A percentile compares a stretch with the other conserved stretches of the same genome.
These are phyloP conservation scores for Lepidochitona cinerea DNA, from an alignment of 2,888 invertebrate genomes.

Conservation along the genomic window DNA sequence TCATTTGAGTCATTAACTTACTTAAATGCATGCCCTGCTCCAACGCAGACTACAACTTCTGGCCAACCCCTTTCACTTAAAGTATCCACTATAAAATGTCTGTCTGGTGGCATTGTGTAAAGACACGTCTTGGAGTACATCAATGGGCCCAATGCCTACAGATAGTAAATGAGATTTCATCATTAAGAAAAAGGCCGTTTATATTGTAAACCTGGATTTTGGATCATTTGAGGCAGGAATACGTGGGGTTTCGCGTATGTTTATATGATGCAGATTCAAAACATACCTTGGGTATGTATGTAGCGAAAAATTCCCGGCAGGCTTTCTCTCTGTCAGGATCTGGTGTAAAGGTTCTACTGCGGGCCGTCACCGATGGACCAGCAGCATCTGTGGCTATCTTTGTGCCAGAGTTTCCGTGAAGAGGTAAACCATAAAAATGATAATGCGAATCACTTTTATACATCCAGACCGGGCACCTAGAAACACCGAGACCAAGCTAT, in stretches of 20 bases:
- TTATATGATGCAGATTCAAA: background rate
- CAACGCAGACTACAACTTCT: slow-evolving; percentile 62
- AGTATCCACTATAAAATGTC: slow-evolving; percentile 64
- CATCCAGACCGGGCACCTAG: slow-evolving; percentile 63
- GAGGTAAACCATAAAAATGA: slow-evolving; percentile 61
- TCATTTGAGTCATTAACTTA: too few species aligned
- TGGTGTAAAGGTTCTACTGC: slow-evolving; percentile 58
- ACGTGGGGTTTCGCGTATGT: too few species aligned
- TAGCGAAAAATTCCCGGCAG: slow-evolving; percentile 46
- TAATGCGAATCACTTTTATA: slow-evolving; percentile 43
- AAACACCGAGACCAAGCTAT: background rate
- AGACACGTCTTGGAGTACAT: slow-evolving; percentile 65
- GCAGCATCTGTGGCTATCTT: slow-evolving; percentile 66
- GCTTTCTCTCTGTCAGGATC: slow-evolving; percentile 53
- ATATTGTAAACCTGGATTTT: too few species aligned
- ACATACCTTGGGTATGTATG: slow-evolving; percentile 55
- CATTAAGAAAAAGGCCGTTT: too few species aligned
- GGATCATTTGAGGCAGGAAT: too few species aligned
- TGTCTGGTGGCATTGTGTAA: slow-evolving; percentile 66
- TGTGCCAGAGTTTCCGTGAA: slow-evolving; percentile 59
- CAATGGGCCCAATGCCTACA: slow-evolving; percentile 62
- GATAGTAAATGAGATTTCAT: background rate
- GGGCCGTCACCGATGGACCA: slow-evolving; percentile 54
- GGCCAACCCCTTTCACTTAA: slow-evolving; percentile 50
- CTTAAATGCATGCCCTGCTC: slow-evolving; percentile 68